Conservation (phyloP, 2,888 invertebrate genomes). For the Temnothorax unifasciatus region DNA sequence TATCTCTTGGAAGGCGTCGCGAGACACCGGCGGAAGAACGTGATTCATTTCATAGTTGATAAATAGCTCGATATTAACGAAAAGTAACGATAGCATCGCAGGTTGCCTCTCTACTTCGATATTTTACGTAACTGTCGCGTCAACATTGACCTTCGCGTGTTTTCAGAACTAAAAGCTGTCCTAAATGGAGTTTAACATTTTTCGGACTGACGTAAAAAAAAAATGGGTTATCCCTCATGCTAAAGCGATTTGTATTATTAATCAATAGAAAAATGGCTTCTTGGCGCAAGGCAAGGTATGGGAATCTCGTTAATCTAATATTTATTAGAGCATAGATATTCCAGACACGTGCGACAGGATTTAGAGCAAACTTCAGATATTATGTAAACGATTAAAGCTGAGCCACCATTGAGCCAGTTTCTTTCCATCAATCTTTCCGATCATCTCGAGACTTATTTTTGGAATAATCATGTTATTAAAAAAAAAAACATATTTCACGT, state of each 20-base stretch:
- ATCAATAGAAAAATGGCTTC: background rate
- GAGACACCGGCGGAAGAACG: conserved; percentile 27
- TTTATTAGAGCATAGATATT: background rate
- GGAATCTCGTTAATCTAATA: no score
- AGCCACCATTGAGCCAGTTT: background rate
- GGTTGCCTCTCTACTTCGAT: background rate
- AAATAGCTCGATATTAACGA: conserved; percentile 7
- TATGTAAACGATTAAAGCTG: background rate
- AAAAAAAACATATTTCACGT: background rate
- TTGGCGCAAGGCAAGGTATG: background rate
- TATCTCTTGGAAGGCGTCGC: conserved; percentile 2
- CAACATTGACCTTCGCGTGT: background rate
- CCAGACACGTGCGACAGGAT: conserved; percentile 12
- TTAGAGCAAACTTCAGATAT: conserved; percentile 2
- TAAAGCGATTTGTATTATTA: conserved; percentile 17
- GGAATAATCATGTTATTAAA: background rate
- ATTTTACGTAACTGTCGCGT: background rate
- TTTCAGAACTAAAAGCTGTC: conserved; percentile 12
- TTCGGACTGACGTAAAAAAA: background rate
- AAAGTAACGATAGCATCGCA: background rate
- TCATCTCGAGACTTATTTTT: background rate
- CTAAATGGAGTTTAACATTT: conserved; percentile 16
- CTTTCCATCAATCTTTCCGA: background rate
- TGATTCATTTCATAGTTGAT: conserved; percentile 63
- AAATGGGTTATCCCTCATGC: background rate